These are phyloP conservation scores for Cygnus olor DNA, from an alignment of 2,797 vertebrate genomes.

Conservation along the genomic window DNA sequence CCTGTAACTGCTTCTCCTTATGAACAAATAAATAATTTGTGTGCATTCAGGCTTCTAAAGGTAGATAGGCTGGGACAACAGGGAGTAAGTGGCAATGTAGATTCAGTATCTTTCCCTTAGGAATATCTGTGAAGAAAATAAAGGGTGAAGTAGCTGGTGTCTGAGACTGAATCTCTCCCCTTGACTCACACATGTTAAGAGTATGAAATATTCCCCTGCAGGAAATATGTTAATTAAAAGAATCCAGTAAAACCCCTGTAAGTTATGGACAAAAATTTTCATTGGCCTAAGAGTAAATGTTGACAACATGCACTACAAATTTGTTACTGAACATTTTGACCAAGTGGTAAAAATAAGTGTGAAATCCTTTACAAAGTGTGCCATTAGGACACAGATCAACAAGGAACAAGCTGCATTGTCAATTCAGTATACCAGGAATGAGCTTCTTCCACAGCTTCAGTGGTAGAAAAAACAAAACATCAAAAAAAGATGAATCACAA, in stretches of 20 bases:
- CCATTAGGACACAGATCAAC: background rate
- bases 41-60: background rate
- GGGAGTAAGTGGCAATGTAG: background rate
- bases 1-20: background rate
- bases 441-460: background rate
- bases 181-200: background rate
- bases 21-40: background rate
- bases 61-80: background rate
- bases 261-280: background rate
- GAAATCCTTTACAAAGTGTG: background rate
- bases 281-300: background rate
- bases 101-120: background rate
- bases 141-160: background rate
- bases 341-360: background rate
- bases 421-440: background rate
- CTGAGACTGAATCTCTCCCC: background rate
- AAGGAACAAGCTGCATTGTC: background rate
- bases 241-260: too few species aligned
- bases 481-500: slow-evolving; percentile 1
- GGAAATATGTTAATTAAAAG: background rate
- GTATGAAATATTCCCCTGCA: background rate
- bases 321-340: background rate
- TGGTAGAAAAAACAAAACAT: background rate
- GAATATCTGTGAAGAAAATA: background rate
- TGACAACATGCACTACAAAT: background rate